A percentile compares a stretch with the other conserved stretches of the same genome.
These are phyloP conservation scores for Brachionus plicatilis DNA, from an alignment of 1,140 invertebrate genomes.

Conservation along the genomic window DNA sequence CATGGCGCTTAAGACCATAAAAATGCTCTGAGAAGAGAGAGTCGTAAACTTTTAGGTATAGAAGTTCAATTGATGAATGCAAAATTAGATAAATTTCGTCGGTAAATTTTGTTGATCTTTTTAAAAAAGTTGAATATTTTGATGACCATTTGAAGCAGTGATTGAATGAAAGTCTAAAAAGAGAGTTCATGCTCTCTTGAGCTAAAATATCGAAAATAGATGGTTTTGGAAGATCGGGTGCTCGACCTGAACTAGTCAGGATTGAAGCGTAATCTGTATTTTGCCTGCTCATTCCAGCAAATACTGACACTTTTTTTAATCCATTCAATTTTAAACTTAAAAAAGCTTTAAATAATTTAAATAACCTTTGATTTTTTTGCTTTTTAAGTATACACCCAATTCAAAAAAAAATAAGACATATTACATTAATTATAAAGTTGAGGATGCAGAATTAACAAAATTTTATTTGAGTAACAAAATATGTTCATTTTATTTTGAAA, in stretches of 20 bases:
- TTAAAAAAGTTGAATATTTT: background rate
- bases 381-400: background rate
- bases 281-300: background rate
- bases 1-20: background rate
- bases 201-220: slow-evolving; percentile 30
- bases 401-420: background rate
- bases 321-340: background rate
- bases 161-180: slow-evolving; percentile 7
- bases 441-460: background rate
- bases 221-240: background rate
- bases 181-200: slow-evolving; percentile 32
- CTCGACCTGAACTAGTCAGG: background rate
- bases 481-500: background rate
- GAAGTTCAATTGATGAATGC: slow-evolving; percentile 7
- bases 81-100: slow-evolving; percentile 19
- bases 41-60: slow-evolving; percentile 3
- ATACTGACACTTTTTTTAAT: background rate
- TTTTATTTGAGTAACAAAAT: background rate
- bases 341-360: background rate
- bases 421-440: background rate
- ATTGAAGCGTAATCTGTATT: slow-evolving; percentile 10
- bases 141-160: background rate
- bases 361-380: background rate
- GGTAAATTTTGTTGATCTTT: background rate
- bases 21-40: slow-evolving; percentile 21